These are phyloP conservation scores for Tokudaia tokunoshimensis DNA, from an alignment of 2,797 vertebrate genomes.

Conservation along the genomic window DNA sequence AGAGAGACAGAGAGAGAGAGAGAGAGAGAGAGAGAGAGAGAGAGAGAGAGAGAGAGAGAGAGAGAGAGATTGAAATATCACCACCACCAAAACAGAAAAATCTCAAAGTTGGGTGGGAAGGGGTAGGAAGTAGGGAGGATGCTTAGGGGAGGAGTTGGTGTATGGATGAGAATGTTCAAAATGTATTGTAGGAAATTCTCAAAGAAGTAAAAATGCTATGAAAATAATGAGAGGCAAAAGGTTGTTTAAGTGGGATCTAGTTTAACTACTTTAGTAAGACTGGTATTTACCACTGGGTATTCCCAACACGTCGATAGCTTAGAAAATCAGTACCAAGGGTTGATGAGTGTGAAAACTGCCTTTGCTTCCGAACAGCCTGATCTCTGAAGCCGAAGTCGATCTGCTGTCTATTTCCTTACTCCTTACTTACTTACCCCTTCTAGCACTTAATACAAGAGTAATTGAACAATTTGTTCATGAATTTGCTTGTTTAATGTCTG, in stretches of 20 bases:
- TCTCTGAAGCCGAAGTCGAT: background rate
- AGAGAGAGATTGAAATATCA: too few relatives aligned
- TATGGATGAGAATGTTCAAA: background rate
- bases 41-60: too few relatives aligned
- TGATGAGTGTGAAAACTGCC: background rate
- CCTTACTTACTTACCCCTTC: background rate
- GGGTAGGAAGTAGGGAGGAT: too few relatives aligned
- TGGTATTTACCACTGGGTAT: background rate
- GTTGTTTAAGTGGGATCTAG: background rate
- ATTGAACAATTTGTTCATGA: constrained; percentile 39
- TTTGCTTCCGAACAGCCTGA: constrained; percentile 14
- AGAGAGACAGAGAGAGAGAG: too few relatives aligned
- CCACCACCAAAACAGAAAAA: background rate
- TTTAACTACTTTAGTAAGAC: constrained; percentile 44
- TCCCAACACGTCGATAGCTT: background rate
- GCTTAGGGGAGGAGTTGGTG: too few relatives aligned
- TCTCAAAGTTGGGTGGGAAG: background rate
- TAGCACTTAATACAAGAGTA: background rate
- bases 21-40: too few relatives aligned
- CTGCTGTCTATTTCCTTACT: background rate
- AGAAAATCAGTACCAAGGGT: background rate
- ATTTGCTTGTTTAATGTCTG: constrained; percentile 37
- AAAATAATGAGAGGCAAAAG: background rate
- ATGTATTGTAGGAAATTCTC: background rate
- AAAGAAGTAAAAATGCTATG: background rate